Base-by-base conservation (phyloP, 2,888 invertebrate genomes). In the Apodemia zela region DNA sequence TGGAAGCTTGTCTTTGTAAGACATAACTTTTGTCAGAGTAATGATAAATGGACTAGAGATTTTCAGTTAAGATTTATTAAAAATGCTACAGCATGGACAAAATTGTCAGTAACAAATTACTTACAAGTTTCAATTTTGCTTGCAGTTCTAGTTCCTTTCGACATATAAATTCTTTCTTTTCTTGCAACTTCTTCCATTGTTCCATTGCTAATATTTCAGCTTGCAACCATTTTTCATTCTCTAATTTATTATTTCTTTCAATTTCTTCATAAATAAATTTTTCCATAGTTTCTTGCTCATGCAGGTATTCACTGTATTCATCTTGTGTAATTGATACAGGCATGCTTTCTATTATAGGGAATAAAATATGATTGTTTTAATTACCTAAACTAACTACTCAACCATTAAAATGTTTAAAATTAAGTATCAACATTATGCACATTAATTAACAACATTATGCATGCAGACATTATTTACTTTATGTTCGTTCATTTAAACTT, bases 211-310 rank as follows among this genome's bases (percentile, higher is more conserved):
- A 80, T 67, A 89, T 84, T 83, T 97, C 97, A 18, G 93, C 93
- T 71, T 93, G 87, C 29, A 95, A 69, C 96, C 96, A 97, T 70
- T 93, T 91, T 62, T 89, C 85, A 78, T 96, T 93, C 71, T 93
- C 93, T 74, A 93, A 86, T 51, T 85, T 80, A 70, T 92, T 93
- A 63, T 91, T 82, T 61, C 88, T 82, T 75, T 92, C 85, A 72
- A 94, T 94, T 68, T 93, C 93, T 75, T 93, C 85, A 65, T 85
- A 80, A 73, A 92, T 85, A 73, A 93, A 90, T 63, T 82, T 74
- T 69, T 94, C 93, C 0, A 93, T 72, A 25, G 84, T 80, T 65
- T 92, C 79, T 75, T 95, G 93, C 68, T 94, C 88, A 63, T 87
- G 78, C 11, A 93, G 60, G 92, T 92, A 93, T 58, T 80, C 74